Conservation (phyloP, 2,888 invertebrate species). For the Xestoiulus laeticollis region DNA sequence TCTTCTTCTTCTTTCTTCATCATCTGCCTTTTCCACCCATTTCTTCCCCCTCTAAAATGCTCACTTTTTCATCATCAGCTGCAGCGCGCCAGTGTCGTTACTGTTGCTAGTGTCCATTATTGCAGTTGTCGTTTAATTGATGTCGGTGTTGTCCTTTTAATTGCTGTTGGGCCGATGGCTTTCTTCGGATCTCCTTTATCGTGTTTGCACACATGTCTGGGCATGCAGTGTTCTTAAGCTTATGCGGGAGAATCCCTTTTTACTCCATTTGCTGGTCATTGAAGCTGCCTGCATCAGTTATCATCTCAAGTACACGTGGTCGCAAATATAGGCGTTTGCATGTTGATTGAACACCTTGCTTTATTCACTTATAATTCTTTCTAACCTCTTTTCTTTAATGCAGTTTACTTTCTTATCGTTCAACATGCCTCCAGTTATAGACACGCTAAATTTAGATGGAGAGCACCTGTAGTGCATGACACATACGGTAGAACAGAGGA, state of each 20-base stretch:
- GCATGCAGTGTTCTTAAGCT: conserved; percentile 16
- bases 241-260: neutral
- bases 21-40: neutral
- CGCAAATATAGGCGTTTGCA: conserved; percentile 33
- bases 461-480: neutral
- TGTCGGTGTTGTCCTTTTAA: conserved; percentile 41
- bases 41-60: conserved; percentile 14
- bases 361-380: neutral
- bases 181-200: conserved; percentile 35
- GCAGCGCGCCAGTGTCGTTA: conserved; percentile 14
- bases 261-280: neutral
- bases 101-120: neutral
- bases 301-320: conserved; percentile 10
- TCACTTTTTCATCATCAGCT: conserved; percentile 23
- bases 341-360: conserved; percentile 41
- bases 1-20: conserved; percentile 32
- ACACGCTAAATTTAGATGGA: conserved; percentile 1
- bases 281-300: conserved; percentile 31
- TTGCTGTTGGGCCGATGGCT: conserved; percentile 41
- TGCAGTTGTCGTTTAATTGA: conserved; percentile 38
- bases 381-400: conserved; percentile 38
- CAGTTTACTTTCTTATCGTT: conserved; percentile 34
- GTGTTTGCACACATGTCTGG: conserved; percentile 38
- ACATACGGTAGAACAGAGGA: neutral
- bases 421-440: conserved; percentile 17